Percentiles rank a stretch among this genome's conserved stretches.
phyloP scores from a whole-genome alignment of 2,797 vertebrate species.

The Harpagifer antarcticus region DNA sequence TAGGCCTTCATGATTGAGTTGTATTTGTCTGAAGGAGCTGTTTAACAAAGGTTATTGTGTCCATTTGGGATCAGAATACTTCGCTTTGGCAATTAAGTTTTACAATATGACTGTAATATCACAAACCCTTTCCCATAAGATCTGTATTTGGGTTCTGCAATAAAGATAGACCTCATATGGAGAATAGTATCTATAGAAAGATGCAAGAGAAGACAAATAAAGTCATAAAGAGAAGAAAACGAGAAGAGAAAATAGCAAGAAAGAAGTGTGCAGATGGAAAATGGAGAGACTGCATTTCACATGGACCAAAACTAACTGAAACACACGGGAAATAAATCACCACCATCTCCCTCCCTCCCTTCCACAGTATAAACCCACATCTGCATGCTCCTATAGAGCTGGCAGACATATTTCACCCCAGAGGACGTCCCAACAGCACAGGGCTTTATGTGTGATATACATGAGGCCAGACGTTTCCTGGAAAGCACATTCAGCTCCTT shows the following conservation, averaged over 20 bases:
- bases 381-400: conserved; percentile 76
- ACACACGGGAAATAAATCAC: conserved; percentile 81
- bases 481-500: conserved; percentile 70
- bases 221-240: conserved; percentile 21
- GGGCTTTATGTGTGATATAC: conserved; percentile 68
- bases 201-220: not conserved
- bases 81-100: not conserved
- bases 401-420: conserved; percentile 74
- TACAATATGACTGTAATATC: not conserved
- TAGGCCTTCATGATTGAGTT: not conserved
- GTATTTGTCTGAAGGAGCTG: not conserved
- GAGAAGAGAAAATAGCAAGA: conserved; percentile 35
- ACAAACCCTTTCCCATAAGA: not conserved
- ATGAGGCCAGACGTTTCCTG: conserved; percentile 72
- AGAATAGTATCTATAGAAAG: conserved; percentile 1
- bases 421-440: conserved; percentile 57
- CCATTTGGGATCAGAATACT: not conserved
- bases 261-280: conserved; percentile 67
- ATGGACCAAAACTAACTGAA: conserved; percentile 75
- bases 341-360: conserved; percentile 52
- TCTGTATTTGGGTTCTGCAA: conserved; percentile 4
- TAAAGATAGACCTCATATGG: conserved; percentile 6
- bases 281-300: conserved; percentile 66
- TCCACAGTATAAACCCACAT: conserved; percentile 67
- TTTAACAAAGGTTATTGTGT: not conserved